Conservation (phyloP, 2,888 invertebrate species). For the Lasioglossum villosulum region DNA sequence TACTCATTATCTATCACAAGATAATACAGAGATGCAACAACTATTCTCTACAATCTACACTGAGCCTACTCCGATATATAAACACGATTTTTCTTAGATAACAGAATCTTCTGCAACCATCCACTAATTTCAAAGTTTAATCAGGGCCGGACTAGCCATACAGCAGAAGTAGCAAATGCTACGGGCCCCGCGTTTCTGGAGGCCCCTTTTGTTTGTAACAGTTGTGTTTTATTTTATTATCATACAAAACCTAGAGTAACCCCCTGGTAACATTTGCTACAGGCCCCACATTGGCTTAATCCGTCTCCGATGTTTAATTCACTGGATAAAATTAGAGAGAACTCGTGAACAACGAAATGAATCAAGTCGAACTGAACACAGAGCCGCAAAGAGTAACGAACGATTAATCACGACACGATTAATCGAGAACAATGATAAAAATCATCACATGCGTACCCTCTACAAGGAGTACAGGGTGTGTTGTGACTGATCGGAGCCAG, state of each 20-base stretch:
- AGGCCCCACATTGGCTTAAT: no score
- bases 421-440: neutral
- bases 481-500: conserved; percentile 70
- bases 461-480: conserved; percentile 59
- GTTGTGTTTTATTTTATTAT: no score
- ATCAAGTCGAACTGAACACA: neutral
- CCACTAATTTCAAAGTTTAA: neutral
- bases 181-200: no score
- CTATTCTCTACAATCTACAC: neutral
- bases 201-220: no score
- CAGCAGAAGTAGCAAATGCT: no score
- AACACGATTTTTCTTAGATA: neutral
- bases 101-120: neutral
- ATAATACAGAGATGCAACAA: neutral
- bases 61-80: neutral
- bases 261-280: no score
- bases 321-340: neutral
- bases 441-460: conserved; percentile 66
- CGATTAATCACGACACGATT: neutral
- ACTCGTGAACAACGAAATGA: neutral
- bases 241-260: no score
- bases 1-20: neutral
- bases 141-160: no score
- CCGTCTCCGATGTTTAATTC: neutral
- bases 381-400: neutral